Evolutionary conservation across 2,888 invertebrate species (phyloP), one percentile per base, ranked within the genome.

Genomic region (Iselma pallidipennis): DNA sequence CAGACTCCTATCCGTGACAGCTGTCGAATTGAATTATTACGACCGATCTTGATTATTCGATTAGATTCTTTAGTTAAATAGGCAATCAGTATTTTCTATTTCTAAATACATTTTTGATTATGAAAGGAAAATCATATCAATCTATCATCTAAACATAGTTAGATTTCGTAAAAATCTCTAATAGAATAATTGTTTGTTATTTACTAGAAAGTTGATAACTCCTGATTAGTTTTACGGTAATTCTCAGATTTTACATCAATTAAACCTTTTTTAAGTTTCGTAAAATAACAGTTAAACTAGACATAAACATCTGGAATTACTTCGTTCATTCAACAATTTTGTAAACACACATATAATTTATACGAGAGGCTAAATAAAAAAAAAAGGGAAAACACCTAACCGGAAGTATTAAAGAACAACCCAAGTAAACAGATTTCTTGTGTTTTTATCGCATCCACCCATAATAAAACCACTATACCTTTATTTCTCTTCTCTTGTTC

Each of bases 221-320:
- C 19, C 19, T 9, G 37, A 37, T 37, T 37, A 16, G 37, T 37
- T 37, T 37, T 16, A 37, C 16, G 16, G 37, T 37, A 37, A 16
- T 19, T 37, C 7, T 7, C 4, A 37, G 37, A 37, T 37, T 16
- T 16, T 16, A 37, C 37, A 37, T 5, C 37, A 37, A 37, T 37
- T 37, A 37, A 16, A 37, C 2, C 16, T 37, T 16, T 42, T 53
- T 53, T 42, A 53, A 42, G 12, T 33, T 59, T 59, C 37, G 52
- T 58, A 49, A 59, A 53, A 16, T 31, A 49, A 55, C 55, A 55
- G 37, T 55, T 50, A 52, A 58, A 26, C n/a, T 50, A n/a, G 29
- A 21, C 50, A 54, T 50, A 55, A 55, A 55, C 59, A 55, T 54
- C 55, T 55, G 29, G 28, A 23, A 49, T 55, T 49, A 55, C 51